A percentile compares a stretch with the other conserved stretches of the same genome.
Conservation (phyloP, 2,797 vertebrate genomes). For the Pantherophis vulpinus region DNA sequence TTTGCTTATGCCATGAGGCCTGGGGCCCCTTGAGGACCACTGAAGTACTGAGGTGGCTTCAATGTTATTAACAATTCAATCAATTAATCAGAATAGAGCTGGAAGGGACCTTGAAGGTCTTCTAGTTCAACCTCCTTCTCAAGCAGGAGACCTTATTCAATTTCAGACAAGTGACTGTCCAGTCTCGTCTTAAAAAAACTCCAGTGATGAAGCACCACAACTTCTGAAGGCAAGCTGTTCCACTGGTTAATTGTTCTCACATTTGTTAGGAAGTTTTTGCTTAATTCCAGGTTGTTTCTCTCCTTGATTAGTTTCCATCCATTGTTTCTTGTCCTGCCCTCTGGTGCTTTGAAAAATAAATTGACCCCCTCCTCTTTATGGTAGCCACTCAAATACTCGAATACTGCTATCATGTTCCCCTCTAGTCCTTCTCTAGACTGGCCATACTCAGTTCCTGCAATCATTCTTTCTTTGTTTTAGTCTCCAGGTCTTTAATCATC, state of each 20-base stretch:
- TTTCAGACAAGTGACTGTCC: not conserved
- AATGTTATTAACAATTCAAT: no score
- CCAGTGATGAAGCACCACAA: not conserved
- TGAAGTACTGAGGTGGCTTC: no score
- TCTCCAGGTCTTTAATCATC: not conserved
- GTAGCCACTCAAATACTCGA: not conserved
- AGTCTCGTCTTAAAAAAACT: not conserved
- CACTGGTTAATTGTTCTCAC: no score
- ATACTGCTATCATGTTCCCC: not conserved
- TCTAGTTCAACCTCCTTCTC: no score
- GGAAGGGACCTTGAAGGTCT: no score
- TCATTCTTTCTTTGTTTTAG: not conserved
- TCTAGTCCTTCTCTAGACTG: not conserved
- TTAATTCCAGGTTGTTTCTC: not conserved
- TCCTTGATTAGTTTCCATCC: not conserved
- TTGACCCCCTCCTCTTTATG: not conserved
- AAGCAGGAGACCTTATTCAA: not conserved
- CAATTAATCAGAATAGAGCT: no score
- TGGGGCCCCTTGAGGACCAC: no score
- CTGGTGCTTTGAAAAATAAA: not conserved
- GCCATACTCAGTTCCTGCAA: not conserved
- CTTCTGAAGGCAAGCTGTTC: not conserved
- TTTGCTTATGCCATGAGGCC: no score
- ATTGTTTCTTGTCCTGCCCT: not conserved
- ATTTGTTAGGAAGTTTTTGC: no score